Evolutionary conservation across 2,113 vertebrate genomes (phyloP).

Genomic region (Potamarius usumacintae): DNA sequence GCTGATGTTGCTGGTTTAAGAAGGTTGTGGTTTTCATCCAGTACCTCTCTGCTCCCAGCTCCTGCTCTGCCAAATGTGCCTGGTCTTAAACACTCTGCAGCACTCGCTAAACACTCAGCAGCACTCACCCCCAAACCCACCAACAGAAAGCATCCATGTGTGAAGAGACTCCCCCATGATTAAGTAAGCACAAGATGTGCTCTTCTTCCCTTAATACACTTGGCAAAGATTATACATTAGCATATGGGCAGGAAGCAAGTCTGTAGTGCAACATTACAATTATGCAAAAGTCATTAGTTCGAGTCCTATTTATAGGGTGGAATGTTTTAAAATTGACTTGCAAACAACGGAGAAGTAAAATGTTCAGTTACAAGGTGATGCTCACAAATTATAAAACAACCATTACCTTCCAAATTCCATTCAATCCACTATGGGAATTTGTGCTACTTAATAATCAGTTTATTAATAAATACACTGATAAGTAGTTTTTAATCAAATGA

Average conservation of each 20-base stretch:
- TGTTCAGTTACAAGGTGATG: background rate
- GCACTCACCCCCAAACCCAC: slow-evolving; percentile 7
- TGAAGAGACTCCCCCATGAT: slow-evolving; percentile 55
- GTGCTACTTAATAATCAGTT: background rate
- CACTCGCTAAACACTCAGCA: slow-evolving; percentile 12
- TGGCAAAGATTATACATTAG: slow-evolving; percentile 44
- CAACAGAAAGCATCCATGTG: slow-evolving; percentile 48
- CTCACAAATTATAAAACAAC: background rate
- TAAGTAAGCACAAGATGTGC: slow-evolving; percentile 29
- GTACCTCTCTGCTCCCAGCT: slow-evolving; percentile 9
- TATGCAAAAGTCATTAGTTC: slow-evolving; percentile 36
- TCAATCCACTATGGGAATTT: background rate
- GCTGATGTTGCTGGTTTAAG: background rate
- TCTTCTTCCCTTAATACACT: slow-evolving; percentile 36
- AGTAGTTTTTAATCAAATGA: background rate
- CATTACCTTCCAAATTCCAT: slow-evolving; percentile 11
- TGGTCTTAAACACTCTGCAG: background rate
- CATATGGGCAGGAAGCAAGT: slow-evolving; percentile 49
- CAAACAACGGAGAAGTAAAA: background rate
- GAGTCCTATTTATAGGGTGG: background rate
- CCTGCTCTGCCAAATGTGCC: background rate
- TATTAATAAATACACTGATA: background rate
- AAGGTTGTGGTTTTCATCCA: background rate
- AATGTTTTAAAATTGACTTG: background rate
- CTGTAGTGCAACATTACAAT: slow-evolving; percentile 22